phyloP scores from a whole-genome alignment of 2,797 vertebrate species.

The Smutsia gigantea region DNA sequence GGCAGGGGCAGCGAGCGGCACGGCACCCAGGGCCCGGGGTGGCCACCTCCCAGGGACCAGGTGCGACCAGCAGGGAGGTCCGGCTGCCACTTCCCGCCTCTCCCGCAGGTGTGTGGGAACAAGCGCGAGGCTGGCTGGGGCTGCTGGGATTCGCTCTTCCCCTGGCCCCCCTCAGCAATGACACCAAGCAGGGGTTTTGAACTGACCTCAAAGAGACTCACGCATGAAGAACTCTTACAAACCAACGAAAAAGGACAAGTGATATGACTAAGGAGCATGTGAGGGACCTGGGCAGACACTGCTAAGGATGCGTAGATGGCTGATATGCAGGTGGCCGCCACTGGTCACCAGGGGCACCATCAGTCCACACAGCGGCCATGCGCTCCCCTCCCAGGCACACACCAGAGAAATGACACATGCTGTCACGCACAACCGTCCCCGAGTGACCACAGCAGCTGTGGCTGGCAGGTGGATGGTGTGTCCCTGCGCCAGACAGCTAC shows the following conservation, averaged over 20 bases:
- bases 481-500: no score
- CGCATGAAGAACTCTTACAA: neutral
- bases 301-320: fast-evolving
- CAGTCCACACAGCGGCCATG: no score
- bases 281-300: fast-evolving
- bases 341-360: no score
- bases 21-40: neutral
- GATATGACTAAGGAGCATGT: neutral
- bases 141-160: fast-evolving
- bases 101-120: neutral
- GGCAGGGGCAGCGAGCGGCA: no score
- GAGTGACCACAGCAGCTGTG: no score
- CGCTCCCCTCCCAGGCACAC: neutral
- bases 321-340: fast-evolving
- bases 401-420: neutral
- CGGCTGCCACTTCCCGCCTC: neutral
- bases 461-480: no score
- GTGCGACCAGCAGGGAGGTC: neutral
- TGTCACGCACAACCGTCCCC: no score
- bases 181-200: neutral
- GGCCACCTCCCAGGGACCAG: neutral
- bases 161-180: fast-evolving
- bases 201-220: neutral
- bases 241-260: neutral
- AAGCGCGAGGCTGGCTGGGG: neutral